phyloP scores from a whole-genome alignment of 2,888 invertebrate genomes.

The Lasioglossum pauxillum region DNA sequence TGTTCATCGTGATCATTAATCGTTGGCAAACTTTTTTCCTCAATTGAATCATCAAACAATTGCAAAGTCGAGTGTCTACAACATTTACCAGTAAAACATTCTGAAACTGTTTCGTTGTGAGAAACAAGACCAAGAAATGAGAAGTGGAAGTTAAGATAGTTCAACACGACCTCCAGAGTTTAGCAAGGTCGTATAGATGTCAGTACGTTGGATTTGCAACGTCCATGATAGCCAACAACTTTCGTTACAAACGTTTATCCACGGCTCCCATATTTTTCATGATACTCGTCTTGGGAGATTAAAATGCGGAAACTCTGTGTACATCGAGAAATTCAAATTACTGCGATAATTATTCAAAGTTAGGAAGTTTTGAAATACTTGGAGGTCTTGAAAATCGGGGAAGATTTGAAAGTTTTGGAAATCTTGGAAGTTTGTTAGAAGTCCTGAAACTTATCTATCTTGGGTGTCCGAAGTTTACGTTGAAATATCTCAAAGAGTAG shows the following conservation, averaged over 20 bases:
- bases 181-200: neutral
- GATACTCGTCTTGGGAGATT: neutral
- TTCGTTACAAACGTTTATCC: conserved; percentile 1
- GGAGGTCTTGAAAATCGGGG: conserved; percentile 4
- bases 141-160: neutral
- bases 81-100: neutral
- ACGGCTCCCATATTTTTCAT: neutral
- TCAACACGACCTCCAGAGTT: neutral
- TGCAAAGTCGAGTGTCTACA: neutral
- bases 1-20: neutral
- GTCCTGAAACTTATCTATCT: conserved; percentile 1
- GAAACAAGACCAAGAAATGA: neutral
- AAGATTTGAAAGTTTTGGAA: conserved; percentile 8
- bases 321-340: conserved; percentile 7
- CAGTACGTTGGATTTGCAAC: neutral
- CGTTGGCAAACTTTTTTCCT: neutral
- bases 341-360: conserved; percentile 19
- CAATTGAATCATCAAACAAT: neutral
- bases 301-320: neutral
- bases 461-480: neutral
- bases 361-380: neutral
- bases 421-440: neutral
- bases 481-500: neutral
- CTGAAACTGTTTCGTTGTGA: neutral
- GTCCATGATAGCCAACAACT: neutral